These are phyloP conservation scores for Prorops nasuta DNA, from an alignment of 1,140 invertebrate species.

Conservation along the genomic window DNA sequence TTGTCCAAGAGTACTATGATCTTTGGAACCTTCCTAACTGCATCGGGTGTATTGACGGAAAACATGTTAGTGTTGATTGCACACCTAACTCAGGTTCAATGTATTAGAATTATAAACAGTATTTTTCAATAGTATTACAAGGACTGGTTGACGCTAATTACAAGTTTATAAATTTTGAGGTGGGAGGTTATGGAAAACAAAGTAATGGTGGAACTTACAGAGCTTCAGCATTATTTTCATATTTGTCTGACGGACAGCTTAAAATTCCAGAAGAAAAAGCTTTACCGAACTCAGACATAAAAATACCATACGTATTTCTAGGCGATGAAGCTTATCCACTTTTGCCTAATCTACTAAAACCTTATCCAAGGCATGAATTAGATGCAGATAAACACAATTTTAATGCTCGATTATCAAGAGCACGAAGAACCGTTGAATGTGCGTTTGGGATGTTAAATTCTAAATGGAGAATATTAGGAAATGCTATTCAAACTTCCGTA, in stretches of 20 bases:
- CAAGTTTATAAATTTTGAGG: constrained; percentile 36
- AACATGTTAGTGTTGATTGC: no score
- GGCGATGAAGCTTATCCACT: not conserved
- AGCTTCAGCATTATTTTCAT: constrained; percentile 11
- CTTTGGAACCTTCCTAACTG: no score
- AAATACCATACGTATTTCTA: not conserved
- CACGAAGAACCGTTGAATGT: constrained; percentile 44
- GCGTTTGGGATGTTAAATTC: constrained; percentile 48
- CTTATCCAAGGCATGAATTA: not conserved
- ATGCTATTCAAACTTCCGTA: not conserved
- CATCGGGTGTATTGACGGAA: no score
- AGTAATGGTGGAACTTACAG: constrained; percentile 38
- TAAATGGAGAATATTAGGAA: constrained; percentile 42
- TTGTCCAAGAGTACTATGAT: constrained; percentile 33
- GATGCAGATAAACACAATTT: not conserved
- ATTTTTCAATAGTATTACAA: constrained; percentile 38
- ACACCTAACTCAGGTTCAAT: constrained; percentile 21
- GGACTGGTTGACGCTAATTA: constrained; percentile 36
- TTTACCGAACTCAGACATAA: not conserved
- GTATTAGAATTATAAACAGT: constrained; percentile 29
- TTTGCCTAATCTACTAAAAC: not conserved
- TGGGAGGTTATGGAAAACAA: constrained; percentile 37
- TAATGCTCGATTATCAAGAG: constrained; percentile 40
- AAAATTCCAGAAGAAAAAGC: not conserved
- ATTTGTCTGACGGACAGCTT: no score